phyloP scores from a whole-genome alignment of 2,113 vertebrate species.

The Tyrannus savana region DNA sequence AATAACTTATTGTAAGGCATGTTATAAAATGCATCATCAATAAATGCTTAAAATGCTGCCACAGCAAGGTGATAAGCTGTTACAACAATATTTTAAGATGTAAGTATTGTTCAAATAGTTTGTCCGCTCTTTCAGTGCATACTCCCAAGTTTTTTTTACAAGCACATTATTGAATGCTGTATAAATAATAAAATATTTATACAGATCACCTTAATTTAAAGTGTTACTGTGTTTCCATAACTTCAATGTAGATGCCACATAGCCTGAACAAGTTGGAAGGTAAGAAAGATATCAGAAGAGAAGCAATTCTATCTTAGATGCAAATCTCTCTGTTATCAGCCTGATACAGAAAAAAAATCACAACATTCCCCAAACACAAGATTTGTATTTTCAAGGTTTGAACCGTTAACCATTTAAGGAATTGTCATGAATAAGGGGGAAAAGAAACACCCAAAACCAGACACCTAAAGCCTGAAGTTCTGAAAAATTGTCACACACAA shows the following conservation, averaged over 20 bases:
- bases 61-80: slow-evolving; percentile 41
- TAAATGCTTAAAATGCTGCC: slow-evolving; percentile 45
- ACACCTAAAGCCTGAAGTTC: not conserved
- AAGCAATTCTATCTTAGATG: not conserved
- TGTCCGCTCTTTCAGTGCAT: not conserved
- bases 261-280: not conserved
- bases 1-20: slow-evolving; percentile 24
- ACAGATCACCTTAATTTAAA: slow-evolving; percentile 51
- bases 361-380: not conserved
- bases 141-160: slow-evolving; percentile 27
- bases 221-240: slow-evolving; percentile 28
- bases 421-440: not conserved
- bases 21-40: slow-evolving; percentile 58
- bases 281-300: not conserved
- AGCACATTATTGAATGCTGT: slow-evolving; percentile 1
- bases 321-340: not conserved
- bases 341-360: not conserved
- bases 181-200: slow-evolving; percentile 64
- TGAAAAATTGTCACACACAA: not conserved
- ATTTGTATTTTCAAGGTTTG: not conserved
- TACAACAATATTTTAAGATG: slow-evolving; percentile 56
- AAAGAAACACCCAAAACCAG: not conserved
- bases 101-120: slow-evolving; percentile 53
- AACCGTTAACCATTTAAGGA: not conserved
- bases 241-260: not conserved